Conservation (phyloP, 2,888 invertebrate species). For the Caenorhabditis macrosperma region DNA sequence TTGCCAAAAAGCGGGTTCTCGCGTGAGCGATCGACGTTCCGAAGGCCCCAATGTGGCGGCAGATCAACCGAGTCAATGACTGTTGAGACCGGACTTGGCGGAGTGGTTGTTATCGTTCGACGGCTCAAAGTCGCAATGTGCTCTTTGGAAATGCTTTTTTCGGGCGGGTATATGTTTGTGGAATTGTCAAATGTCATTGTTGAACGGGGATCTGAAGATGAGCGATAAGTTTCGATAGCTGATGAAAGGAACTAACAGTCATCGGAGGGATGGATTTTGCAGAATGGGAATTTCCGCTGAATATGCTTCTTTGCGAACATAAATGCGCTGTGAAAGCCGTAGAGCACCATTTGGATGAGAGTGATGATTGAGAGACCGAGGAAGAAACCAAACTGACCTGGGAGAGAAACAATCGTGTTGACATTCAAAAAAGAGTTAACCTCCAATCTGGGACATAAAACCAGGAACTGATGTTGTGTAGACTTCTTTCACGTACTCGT, state of each 20-base stretch:
- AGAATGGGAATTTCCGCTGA: conserved; percentile 51
- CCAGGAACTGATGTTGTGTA: conserved; percentile 77
- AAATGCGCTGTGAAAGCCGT: conserved; percentile 61
- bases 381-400: conserved; percentile 74
- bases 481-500: conserved; percentile 77
- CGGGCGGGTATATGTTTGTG: conserved; percentile 56
- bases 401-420: background rate
- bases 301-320: conserved; percentile 52
- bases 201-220: conserved; percentile 36
- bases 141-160: conserved; percentile 43
- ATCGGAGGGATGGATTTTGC: conserved; percentile 52
- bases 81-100: conserved; percentile 58
- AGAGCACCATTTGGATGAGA: conserved; percentile 75
- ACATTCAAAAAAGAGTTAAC: conserved; percentile 12
- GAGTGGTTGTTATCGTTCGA: conserved; percentile 50
- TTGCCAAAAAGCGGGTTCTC: conserved; percentile 41
- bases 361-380: conserved; percentile 78
- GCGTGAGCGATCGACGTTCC: conserved; percentile 38
- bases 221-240: background rate
- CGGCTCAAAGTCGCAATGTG: conserved; percentile 56
- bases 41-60: conserved; percentile 50
- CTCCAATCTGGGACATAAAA: conserved; percentile 79
- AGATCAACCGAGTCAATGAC: conserved; percentile 58
- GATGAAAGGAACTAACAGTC: conserved; percentile 35
- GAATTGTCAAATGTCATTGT: conserved; percentile 38